These are phyloP conservation scores for Pterostichus madidus DNA, from an alignment of 2,888 invertebrate species.

Conservation along the genomic window DNA sequence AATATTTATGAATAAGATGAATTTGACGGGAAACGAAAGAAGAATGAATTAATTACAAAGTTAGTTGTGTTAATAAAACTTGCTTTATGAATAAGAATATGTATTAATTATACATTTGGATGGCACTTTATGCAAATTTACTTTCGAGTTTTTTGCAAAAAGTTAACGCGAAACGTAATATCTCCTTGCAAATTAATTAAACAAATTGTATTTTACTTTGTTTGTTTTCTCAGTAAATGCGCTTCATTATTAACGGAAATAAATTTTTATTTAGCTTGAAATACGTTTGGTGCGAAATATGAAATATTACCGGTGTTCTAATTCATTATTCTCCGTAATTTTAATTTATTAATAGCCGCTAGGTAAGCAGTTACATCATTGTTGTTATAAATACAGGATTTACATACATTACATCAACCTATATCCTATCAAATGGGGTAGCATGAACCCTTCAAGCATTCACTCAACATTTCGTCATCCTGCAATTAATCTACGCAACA, in stretches of 20 bases:
- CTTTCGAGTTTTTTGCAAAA: slow-evolving; percentile 28
- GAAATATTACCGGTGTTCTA: neutral
- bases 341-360: no score
- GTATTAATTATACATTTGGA: slow-evolving; percentile 43
- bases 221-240: slow-evolving; percentile 22
- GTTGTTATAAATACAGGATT: no score
- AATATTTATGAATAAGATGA: slow-evolving; percentile 27
- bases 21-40: slow-evolving; percentile 39
- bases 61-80: slow-evolving; percentile 46
- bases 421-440: no score
- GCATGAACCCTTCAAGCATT: no score
- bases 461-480: no score
- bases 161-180: slow-evolving; percentile 46
- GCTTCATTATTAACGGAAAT: slow-evolving; percentile 35
- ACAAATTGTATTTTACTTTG: slow-evolving; percentile 44
- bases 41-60: slow-evolving; percentile 40
- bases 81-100: slow-evolving; percentile 49
- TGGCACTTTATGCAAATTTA: slow-evolving; percentile 46
- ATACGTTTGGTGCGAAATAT: neutral
- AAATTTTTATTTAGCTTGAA: slow-evolving; percentile 32
- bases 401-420: no score
- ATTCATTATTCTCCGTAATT: no score
- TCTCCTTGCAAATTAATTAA: slow-evolving; percentile 43
- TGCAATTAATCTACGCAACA: no score
- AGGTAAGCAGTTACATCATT: neutral